These are phyloP conservation scores for Hermaeophaga mercurialis DNA, from an alignment of 2,888 invertebrate species.

Conservation along the genomic window DNA sequence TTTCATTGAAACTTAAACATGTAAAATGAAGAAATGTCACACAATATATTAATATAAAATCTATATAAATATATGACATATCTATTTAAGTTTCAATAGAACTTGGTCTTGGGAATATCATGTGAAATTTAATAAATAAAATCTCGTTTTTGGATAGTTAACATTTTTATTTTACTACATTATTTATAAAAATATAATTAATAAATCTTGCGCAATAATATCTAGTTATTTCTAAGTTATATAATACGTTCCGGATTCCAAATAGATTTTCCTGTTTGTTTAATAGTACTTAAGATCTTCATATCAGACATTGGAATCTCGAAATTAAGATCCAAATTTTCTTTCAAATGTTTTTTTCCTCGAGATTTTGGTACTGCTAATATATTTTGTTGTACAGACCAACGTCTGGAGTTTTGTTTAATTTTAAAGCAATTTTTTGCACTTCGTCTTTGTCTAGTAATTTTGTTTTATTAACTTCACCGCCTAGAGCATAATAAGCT, in stretches of 20 bases:
- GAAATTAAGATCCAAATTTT: constrained; percentile 67
- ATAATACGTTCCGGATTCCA: neutral
- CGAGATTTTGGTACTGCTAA: constrained; percentile 72
- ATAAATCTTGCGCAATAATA: too few relatives aligned
- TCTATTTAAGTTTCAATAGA: too few relatives aligned
- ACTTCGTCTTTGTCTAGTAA: constrained; percentile 67
- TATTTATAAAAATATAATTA: too few relatives aligned
- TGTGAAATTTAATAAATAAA: too few relatives aligned
- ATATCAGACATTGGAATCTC: constrained; percentile 62
- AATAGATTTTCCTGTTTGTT: constrained; percentile 32
- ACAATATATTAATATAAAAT: too few relatives aligned
- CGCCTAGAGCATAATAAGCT: constrained; percentile 80
- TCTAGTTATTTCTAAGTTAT: too few relatives aligned
- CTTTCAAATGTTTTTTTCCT: constrained; percentile 61
- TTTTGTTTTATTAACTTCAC: constrained; percentile 56
- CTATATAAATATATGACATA: too few relatives aligned
- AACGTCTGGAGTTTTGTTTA: constrained; percentile 65
- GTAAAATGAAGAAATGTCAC: too few relatives aligned
- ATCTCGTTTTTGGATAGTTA: too few relatives aligned
- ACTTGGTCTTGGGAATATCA: too few relatives aligned
- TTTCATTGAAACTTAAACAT: too few relatives aligned
- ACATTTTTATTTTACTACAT: too few relatives aligned
- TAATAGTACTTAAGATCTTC: constrained; percentile 50
- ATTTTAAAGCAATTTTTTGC: constrained; percentile 62
- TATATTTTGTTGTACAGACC: constrained; percentile 76